These are phyloP conservation scores for Arbacia lixula DNA, from an alignment of 53 echinoderm and acorn worm species.

Conservation along the genomic window DNA sequence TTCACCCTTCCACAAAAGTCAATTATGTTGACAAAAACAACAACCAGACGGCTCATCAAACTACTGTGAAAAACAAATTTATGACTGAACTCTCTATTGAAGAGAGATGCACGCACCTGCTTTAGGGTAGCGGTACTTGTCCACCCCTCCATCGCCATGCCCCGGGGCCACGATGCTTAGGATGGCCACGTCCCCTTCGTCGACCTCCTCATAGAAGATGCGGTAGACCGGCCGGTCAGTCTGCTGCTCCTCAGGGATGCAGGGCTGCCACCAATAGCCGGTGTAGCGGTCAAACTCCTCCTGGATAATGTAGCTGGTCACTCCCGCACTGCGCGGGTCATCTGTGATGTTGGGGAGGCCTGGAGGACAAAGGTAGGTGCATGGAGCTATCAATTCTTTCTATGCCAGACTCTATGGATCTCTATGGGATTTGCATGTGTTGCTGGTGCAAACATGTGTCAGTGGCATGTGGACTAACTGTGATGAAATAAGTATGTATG, in stretches of 20 bases:
- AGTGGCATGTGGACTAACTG: no score
- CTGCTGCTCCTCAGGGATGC: slow-evolving; percentile 9
- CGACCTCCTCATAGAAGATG: slow-evolving; percentile 96
- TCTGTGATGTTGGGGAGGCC: slow-evolving; percentile 59
- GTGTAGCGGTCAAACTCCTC: slow-evolving; percentile 99
- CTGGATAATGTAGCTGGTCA: slow-evolving; percentile 97
- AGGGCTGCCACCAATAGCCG: slow-evolving; percentile 99
- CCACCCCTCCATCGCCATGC: slow-evolving; percentile 82
- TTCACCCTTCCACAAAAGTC: no score
- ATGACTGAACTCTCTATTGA: no score
- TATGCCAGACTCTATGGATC: no score
- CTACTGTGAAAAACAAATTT: no score
- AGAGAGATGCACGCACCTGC: slow-evolving; percentile 74
- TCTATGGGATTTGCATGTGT: no score
- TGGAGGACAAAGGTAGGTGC: background rate
- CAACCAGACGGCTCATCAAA: no score
- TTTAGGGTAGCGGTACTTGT: slow-evolving; percentile 95
- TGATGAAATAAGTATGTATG: no score
- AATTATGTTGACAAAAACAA: no score
- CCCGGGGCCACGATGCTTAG: slow-evolving; percentile 83
- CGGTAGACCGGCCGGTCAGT: slow-evolving; percentile 53
- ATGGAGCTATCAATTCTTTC: no score
- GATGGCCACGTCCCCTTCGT: slow-evolving; percentile 94
- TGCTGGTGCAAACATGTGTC: no score
- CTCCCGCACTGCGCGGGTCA: slow-evolving; percentile 91